Base-by-base conservation (phyloP, 2,888 invertebrate species). In the Cerceris rybyensis region DNA sequence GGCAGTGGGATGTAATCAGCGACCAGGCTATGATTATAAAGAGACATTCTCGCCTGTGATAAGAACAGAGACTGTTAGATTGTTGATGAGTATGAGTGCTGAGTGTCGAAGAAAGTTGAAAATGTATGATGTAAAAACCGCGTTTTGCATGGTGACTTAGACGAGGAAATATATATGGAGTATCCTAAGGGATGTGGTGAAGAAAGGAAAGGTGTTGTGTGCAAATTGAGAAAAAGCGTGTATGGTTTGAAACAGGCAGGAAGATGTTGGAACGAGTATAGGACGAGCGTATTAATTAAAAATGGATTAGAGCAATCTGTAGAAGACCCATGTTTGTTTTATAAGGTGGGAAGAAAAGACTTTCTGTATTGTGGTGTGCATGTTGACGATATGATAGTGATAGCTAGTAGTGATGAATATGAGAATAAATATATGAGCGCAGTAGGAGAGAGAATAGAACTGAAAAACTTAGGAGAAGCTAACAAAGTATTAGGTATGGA, bases 401-500 rank as follows among this genome's bases (percentile, higher is more conserved):
- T 46, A 46, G 8, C 46, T 8, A 46, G 46, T 11, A 46, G 46
- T 11, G 46, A 46, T 11, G 11, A 46, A 46, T 46, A 11, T 46
- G 46, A 46, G 6, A 11, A 46, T 11, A 11, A 46, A 46, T 46
- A 46, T 11, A 46, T 46, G 46, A 11, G 9, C 8, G 11, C 9
- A 11, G 46, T 46, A 46, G 11, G 46, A 46, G 28, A 28, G 28
- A 28, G 28, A 28, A 28, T 28, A 28, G 28, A 28, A 28, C 28
- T 28, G 28, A 28, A 28, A 28, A 28, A 28, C 28, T 28, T 28
- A 28, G 28, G 28, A 28, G 28, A 28, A 28, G 64, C 52, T 50
- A 16, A 58, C 2, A 14, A 50, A n/a, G 55, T 73, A 17, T 54
- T 72, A 17, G 66, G 71, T 0, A 54, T 72, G 41, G 46, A 72